These are phyloP conservation scores for Orientallactaga bullata DNA, from an alignment of 2,113 vertebrate genomes.

Conservation along the genomic window DNA sequence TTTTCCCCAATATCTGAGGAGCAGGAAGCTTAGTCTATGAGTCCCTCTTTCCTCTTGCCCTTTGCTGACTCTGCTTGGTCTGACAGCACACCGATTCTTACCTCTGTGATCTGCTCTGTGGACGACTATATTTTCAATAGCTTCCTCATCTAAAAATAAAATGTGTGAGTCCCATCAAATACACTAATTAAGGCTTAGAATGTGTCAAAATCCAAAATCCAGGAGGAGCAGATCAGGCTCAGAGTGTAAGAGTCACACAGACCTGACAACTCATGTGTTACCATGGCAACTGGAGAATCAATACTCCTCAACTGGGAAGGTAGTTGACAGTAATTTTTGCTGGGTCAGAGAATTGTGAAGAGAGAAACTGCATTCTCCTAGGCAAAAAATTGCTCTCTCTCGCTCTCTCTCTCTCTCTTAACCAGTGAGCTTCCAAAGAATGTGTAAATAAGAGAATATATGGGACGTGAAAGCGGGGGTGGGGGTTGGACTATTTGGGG, in stretches of 20 bases:
- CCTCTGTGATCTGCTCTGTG: slow-evolving; percentile 81
- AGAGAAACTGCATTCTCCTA: slow-evolving; percentile 85
- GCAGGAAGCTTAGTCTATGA: slow-evolving; percentile 30
- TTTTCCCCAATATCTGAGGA: slow-evolving; percentile 64
- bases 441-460: slow-evolving; percentile 75
- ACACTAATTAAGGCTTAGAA: slow-evolving; percentile 90
- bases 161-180: slow-evolving; percentile 85
- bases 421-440: slow-evolving; percentile 78
- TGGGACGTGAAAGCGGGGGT: not conserved
- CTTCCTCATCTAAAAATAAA: slow-evolving; percentile 87
- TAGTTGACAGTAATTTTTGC: slow-evolving; percentile 91
- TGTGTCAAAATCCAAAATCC: slow-evolving; percentile 87
- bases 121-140: slow-evolving; percentile 84
- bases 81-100: slow-evolving; percentile 78
- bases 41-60: slow-evolving; percentile 29
- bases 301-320: slow-evolving; percentile 84
- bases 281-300: slow-evolving; percentile 89
- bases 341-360: slow-evolving; percentile 89
- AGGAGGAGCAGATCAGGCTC: slow-evolving; percentile 84
- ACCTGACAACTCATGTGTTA: slow-evolving; percentile 88
- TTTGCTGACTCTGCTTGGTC: slow-evolving; percentile 75
- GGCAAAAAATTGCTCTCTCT: slow-evolving; percentile 78
- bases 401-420: slow-evolving; percentile 77
- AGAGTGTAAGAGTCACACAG: slow-evolving; percentile 77
- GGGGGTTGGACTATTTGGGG: too few species aligned